Conservation (phyloP, 2,888 invertebrate species). For the Iphiclides podalirius region DNA sequence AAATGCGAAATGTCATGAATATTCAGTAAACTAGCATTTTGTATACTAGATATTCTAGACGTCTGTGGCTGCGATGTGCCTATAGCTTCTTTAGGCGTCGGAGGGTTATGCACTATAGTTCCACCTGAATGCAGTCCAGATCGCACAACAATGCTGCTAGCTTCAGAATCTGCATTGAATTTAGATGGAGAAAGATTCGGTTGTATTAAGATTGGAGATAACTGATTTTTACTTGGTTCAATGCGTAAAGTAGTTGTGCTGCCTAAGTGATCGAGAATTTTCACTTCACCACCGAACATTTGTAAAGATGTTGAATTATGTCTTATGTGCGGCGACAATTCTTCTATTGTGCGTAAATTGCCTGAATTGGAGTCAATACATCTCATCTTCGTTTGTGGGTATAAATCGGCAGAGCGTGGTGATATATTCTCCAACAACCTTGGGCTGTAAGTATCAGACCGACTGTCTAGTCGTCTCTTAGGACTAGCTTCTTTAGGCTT, state of each 20-base stretch:
- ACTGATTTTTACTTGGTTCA: conserved; percentile 81
- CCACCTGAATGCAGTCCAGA: conserved; percentile 92
- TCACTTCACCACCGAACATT: conserved; percentile 89
- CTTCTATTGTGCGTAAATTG: conserved; percentile 77
- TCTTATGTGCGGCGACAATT: conserved; percentile 78
- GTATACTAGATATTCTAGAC: conserved; percentile 23
- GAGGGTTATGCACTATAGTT: conserved; percentile 84
- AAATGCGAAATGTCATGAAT: conserved; percentile 77
- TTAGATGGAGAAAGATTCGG: conserved; percentile 72
- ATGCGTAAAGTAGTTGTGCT: conserved; percentile 85
- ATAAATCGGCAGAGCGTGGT: conserved; percentile 62
- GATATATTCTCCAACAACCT: conserved; percentile 64
- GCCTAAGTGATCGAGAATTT: conserved; percentile 85
- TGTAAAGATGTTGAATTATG: conserved; percentile 79
- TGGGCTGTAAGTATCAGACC: conserved; percentile 64
- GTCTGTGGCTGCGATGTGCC: conserved; percentile 51
- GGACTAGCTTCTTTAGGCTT: conserved; percentile 58
- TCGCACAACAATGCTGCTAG: conserved; percentile 87
- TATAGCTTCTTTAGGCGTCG: conserved; percentile 70
- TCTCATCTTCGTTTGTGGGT: conserved; percentile 72
- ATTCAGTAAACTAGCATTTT: conserved; percentile 75
- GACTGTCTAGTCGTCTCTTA: conserved; percentile 62
- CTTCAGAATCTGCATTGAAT: conserved; percentile 68
- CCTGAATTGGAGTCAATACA: conserved; percentile 70
- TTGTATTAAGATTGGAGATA: conserved; percentile 79